A percentile compares a stretch with the other conserved stretches of the same genome.
phyloP scores from a whole-genome alignment of 2,888 invertebrate genomes.

The Amphipoea lucens region DNA sequence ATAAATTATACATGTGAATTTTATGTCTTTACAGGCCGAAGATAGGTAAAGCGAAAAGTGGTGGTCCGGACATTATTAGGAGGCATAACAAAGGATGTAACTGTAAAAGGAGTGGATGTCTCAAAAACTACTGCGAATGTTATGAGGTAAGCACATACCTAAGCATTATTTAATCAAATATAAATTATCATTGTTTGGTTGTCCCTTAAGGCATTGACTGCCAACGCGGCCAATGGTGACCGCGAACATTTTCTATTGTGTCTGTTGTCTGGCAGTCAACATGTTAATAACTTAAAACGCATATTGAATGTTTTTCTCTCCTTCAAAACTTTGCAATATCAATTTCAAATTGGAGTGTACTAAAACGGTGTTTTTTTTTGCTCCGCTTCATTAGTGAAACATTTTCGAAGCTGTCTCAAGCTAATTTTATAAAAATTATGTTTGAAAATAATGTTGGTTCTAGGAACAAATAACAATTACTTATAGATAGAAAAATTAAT shows the following conservation, averaged over 20 bases:
- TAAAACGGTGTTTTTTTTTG: not conserved
- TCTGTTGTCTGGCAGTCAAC: too few relatives aligned
- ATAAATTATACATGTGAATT: not conserved
- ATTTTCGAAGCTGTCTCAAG: not conserved
- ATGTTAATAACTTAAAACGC: not conserved
- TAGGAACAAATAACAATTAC: not conserved
- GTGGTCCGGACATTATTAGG: slow-evolving; percentile 93
- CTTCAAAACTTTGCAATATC: too few relatives aligned
- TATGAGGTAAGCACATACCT: slow-evolving; percentile 93
- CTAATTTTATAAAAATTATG: not conserved
- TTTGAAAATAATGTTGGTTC: not conserved
- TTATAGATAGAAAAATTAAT: not conserved
- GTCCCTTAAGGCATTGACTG: too few relatives aligned
- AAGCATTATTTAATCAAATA: not conserved
- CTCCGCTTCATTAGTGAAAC: not conserved
- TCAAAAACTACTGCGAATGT: slow-evolving; percentile 99
- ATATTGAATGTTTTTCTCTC: not conserved
- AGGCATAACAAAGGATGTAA: slow-evolving; percentile 99
- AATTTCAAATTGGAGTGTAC: too few relatives aligned
- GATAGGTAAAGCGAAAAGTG: slow-evolving; percentile 96
- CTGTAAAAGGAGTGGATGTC: slow-evolving; percentile 99
- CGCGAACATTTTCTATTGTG: too few relatives aligned
- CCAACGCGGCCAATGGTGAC: too few relatives aligned
- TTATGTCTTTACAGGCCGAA: slow-evolving; percentile 93
- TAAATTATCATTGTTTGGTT: not conserved